Percentiles rank a stretch among this genome's conserved stretches.
These are phyloP conservation scores for Barbus barbus DNA, from an alignment of 2,113 vertebrate genomes.

Conservation along the genomic window DNA sequence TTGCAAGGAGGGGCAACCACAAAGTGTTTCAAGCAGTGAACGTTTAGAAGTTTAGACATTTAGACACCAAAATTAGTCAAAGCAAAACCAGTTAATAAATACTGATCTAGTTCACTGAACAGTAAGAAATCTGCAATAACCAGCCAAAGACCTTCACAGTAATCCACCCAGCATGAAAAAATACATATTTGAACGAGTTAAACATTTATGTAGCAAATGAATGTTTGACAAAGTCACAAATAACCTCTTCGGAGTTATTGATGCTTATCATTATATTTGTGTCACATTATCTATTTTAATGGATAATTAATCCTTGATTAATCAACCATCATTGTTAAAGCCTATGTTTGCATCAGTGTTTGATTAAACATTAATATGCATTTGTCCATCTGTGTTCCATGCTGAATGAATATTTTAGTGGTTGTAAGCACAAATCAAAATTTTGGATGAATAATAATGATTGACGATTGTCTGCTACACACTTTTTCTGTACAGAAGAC, in stretches of 20 bases:
- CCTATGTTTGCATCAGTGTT: too few species aligned
- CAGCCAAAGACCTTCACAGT: background rate
- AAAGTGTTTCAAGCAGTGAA: background rate
- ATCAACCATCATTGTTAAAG: constrained; percentile 14
- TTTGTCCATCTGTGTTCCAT: constrained; percentile 2
- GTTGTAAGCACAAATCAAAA: background rate
- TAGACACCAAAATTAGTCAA: background rate
- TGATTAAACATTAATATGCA: background rate
- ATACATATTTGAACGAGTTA: constrained; percentile 1
- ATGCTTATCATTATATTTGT: background rate
- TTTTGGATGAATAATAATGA: background rate
- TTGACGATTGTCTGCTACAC: background rate
- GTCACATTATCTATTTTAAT: constrained; percentile 10
- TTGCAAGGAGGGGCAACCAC: background rate
- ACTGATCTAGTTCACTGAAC: background rate
- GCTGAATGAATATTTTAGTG: background rate
- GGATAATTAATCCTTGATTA: background rate
- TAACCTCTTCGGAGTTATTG: background rate
- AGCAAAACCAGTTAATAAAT: background rate
- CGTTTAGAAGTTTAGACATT: background rate
- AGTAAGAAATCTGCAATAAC: background rate
- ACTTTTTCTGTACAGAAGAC: background rate
- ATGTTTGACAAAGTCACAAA: background rate
- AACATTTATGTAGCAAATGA: background rate
- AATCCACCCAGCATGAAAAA: background rate